Evolutionary conservation across 2,113 vertebrate species (phyloP).

Genomic region (Globicephala melas): DNA sequence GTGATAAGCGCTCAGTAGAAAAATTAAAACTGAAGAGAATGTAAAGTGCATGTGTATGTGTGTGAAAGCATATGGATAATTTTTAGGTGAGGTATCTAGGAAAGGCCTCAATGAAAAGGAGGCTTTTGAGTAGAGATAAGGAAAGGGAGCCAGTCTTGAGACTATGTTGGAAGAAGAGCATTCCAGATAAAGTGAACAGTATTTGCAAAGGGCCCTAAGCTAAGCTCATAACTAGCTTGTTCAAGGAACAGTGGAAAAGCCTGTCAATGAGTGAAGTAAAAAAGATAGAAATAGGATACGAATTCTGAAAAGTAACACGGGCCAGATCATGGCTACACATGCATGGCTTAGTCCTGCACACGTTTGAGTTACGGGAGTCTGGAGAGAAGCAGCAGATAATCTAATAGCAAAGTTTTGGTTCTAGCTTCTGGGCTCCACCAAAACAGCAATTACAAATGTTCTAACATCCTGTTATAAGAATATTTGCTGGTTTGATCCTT

Average conservation of each 20-base stretch:
- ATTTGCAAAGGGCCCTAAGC: neutral
- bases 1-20: neutral
- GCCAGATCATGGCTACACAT: no score
- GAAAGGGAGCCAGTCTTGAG: neutral
- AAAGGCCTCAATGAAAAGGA: neutral
- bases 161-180: rapidly evolving
- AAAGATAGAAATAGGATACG: neutral
- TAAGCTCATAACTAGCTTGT: neutral
- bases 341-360: neutral
- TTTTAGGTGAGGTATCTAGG: neutral
- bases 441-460: neutral
- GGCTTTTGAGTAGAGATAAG: neutral
- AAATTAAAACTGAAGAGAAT: neutral
- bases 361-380: no score
- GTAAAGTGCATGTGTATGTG: no score
- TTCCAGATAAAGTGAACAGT: neutral
- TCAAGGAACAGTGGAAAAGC: neutral
- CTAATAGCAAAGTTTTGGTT: neutral
- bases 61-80: neutral
- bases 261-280: neutral
- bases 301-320: neutral
- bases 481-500: neutral
- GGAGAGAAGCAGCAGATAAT: no score
- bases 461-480: neutral
- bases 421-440: neutral